A percentile compares a stretch with the other conserved stretches of the same genome.
Conservation (phyloP, 2,797 vertebrate genomes). For the Jordanella pulchra region DNA sequence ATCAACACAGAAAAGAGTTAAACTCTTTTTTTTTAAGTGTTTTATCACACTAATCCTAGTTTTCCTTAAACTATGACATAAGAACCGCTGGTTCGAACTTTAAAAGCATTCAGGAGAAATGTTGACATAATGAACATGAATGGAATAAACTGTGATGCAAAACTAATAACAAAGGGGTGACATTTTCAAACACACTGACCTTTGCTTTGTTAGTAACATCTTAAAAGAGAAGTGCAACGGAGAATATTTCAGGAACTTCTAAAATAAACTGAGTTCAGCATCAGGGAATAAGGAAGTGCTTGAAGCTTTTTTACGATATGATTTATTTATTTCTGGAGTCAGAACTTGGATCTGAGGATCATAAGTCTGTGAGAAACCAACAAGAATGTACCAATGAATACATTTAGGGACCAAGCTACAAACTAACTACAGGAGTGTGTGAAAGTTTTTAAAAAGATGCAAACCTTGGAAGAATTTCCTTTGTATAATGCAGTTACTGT, state of each 20-base stretch:
- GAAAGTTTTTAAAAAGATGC: not conserved
- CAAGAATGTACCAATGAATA: not conserved
- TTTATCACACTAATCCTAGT: not conserved
- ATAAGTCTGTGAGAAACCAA: not conserved
- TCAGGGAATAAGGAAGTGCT: not conserved
- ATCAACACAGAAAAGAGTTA: not conserved
- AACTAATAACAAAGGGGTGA: not conserved
- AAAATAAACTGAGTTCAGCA: not conserved
- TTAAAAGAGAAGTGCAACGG: not conserved
- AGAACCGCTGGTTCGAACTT: not conserved
- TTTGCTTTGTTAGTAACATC: not conserved
- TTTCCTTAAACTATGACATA: not conserved
- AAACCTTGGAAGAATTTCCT: not conserved
- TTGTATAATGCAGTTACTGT: not conserved
- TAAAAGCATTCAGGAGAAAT: not conserved
- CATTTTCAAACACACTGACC: not conserved
- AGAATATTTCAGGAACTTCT: not conserved
- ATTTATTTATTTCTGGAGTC: not conserved
- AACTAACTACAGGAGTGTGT: not conserved
- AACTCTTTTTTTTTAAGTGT: not conserved
- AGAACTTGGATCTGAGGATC: not conserved
- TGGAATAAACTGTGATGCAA: not conserved
- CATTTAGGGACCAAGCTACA: not conserved
- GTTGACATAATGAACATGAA: not conserved
- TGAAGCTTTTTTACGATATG: not conserved